Evolutionary conservation across 2,797 vertebrate species (phyloP).

Genomic region (Nannoperca obscura): DNA sequence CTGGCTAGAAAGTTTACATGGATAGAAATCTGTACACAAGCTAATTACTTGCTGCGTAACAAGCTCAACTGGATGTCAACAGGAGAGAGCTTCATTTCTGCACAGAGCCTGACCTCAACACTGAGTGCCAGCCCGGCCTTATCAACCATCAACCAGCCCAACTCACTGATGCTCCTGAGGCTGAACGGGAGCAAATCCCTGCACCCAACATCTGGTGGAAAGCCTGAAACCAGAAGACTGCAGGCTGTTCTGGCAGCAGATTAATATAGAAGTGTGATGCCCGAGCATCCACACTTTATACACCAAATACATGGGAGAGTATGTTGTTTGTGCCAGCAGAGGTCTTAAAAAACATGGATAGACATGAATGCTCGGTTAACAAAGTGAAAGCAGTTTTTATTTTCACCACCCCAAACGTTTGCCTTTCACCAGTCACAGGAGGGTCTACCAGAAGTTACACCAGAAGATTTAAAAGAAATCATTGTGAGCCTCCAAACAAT

Average conservation of each 20-base stretch:
- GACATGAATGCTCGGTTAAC: neutral
- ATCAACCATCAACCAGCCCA: neutral
- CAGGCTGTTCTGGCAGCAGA: neutral
- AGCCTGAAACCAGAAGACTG: neutral
- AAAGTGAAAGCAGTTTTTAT: neutral
- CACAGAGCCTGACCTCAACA: too few relatives aligned
- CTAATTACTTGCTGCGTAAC: slow-evolving; percentile 39
- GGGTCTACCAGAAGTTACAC: neutral
- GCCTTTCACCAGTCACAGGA: neutral
- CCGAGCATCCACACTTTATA: neutral
- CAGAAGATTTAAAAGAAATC: slow-evolving; percentile 21
- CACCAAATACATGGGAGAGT: neutral
- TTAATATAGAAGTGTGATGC: neutral
- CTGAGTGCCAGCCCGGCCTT: neutral
- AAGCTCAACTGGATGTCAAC: slow-evolving; percentile 11
- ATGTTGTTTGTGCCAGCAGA: neutral
- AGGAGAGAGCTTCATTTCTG: neutral
- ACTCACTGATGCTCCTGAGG: neutral
- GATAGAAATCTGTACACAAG: neutral
- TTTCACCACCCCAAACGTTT: neutral
- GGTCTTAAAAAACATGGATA: neutral
- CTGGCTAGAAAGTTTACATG: slow-evolving; percentile 5
- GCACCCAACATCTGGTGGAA: neutral
- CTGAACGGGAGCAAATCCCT: neutral
- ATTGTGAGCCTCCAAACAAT: slow-evolving; percentile 18